phyloP scores from a whole-genome alignment of 2,888 invertebrate genomes.

The Siphlonurus alternatus region DNA sequence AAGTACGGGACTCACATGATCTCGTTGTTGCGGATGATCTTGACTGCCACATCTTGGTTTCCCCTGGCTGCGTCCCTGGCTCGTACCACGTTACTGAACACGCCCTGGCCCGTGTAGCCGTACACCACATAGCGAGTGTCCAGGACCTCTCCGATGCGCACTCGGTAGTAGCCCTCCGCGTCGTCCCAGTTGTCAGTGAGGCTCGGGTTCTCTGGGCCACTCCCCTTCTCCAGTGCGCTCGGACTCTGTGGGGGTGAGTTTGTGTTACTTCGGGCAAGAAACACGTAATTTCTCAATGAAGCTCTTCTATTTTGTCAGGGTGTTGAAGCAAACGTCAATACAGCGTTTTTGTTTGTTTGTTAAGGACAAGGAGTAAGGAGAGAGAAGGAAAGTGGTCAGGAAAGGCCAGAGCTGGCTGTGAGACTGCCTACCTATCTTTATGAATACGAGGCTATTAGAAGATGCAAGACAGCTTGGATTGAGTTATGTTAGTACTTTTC shows the following conservation, averaged over 20 bases:
- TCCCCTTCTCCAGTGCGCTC: slow-evolving; percentile 32
- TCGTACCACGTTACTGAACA: slow-evolving; percentile 93
- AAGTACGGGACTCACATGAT: slow-evolving; percentile 96
- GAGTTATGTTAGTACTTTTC: too few relatives aligned
- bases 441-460: too few relatives aligned
- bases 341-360: too few relatives aligned
- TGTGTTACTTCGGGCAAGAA: too few relatives aligned
- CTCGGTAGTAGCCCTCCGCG: slow-evolving; percentile 96
- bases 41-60: slow-evolving; percentile 85
- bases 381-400: too few relatives aligned
- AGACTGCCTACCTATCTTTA: too few relatives aligned
- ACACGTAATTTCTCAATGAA: too few relatives aligned
- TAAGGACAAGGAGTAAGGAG: too few relatives aligned
- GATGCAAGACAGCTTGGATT: too few relatives aligned
- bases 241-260: too few relatives aligned
- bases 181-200: slow-evolving; percentile 99
- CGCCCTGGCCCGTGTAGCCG: slow-evolving; percentile 97
- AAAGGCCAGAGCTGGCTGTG: too few relatives aligned
- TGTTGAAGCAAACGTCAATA: too few relatives aligned
- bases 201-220: slow-evolving; percentile 60
- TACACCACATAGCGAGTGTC: slow-evolving; percentile 88
- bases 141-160: slow-evolving; percentile 84
- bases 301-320: slow-evolving; percentile 4
- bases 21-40: slow-evolving; percentile 97
- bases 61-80: slow-evolving; percentile 80